Conservation (phyloP, 2,797 vertebrate genomes). For the Sebastes cheni region DNA sequence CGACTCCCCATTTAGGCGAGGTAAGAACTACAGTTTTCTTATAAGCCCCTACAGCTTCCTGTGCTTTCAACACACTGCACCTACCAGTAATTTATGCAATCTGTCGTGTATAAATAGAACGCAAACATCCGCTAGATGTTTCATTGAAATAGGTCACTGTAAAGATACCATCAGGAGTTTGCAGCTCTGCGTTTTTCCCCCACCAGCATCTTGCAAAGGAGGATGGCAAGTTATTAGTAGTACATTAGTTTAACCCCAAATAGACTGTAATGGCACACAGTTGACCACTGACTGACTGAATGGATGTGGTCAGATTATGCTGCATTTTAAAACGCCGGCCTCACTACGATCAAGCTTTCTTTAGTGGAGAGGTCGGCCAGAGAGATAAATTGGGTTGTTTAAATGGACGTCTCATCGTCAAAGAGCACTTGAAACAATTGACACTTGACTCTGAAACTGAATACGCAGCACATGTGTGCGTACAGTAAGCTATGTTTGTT, state of each 20-base stretch:
- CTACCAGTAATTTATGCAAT: conserved; percentile 60
- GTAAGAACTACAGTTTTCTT: conserved; percentile 79
- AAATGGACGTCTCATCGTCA: conserved; percentile 38
- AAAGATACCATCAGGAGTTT: conserved; percentile 53
- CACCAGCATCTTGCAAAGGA: conserved; percentile 13
- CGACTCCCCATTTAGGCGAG: conserved; percentile 92
- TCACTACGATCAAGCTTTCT: conserved; percentile 20
- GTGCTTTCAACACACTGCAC: conserved; percentile 19
- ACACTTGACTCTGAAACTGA: conserved; percentile 66
- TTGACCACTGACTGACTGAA: conserved; percentile 24
- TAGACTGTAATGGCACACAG: background rate
- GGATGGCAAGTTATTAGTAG: background rate
- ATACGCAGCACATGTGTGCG: conserved; percentile 3
- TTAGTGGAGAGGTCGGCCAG: background rate
- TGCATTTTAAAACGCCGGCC: conserved; percentile 8
- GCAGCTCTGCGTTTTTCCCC: conserved; percentile 1
- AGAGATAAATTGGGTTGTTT: conserved; percentile 24
- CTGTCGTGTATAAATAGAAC: conserved; percentile 59
- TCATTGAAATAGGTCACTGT: conserved; percentile 69
- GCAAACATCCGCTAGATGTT: conserved; percentile 58
- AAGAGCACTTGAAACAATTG: conserved; percentile 47
- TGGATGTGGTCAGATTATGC: conserved; percentile 37
- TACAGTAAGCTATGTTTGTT: background rate
- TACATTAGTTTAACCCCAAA: conserved; percentile 9
- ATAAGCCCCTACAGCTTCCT: background rate